A percentile compares a stretch with the other conserved stretches of the same genome.
phyloP scores from a whole-genome alignment of 2,888 invertebrate species.

The Cepaea hortensis region DNA sequence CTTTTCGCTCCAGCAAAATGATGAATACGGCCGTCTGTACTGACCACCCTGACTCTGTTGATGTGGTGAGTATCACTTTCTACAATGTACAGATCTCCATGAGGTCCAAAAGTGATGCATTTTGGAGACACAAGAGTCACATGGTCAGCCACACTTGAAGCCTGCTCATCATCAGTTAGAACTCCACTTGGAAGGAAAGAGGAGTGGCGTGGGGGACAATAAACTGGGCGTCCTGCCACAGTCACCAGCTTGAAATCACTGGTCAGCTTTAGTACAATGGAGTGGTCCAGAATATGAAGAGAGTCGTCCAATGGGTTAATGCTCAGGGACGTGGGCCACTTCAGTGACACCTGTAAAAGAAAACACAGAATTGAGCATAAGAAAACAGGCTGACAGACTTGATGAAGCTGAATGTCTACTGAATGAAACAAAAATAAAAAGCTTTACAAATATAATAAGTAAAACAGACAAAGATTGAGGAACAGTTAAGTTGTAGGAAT shows the following conservation, averaged over 20 bases:
- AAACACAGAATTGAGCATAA: no score
- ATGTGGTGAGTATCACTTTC: slow-evolving; percentile 94
- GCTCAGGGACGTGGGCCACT: slow-evolving; percentile 98
- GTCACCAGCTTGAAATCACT: slow-evolving; percentile 90
- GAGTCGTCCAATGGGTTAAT: slow-evolving; percentile 95
- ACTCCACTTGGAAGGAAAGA: slow-evolving; percentile 67
- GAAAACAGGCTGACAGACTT: no score
- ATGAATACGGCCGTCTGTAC: slow-evolving; percentile 93
- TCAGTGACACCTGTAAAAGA: slow-evolving; percentile 85
- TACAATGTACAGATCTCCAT: slow-evolving; percentile 93
- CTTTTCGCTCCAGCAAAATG: slow-evolving; percentile 93
- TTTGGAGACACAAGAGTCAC: slow-evolving; percentile 91
- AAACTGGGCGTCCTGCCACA: slow-evolving; percentile 94
- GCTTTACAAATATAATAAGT: no score
- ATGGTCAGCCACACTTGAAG: slow-evolving; percentile 83
- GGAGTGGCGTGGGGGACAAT: slow-evolving; percentile 88
- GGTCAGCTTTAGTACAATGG: slow-evolving; percentile 92
- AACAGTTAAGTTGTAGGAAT: no score
- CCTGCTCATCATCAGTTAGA: slow-evolving; percentile 70
- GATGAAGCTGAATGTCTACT: no score
- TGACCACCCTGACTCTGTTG: slow-evolving; percentile 88
- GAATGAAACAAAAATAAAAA: no score
- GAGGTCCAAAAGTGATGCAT: slow-evolving; percentile 92
- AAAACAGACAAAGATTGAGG: no score
- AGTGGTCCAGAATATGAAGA: slow-evolving; percentile 92